A percentile compares a stretch with the other conserved stretches of the same genome.
Conservation (phyloP, 2,113 vertebrate species). For the Tretioscincus oriximinensis region DNA sequence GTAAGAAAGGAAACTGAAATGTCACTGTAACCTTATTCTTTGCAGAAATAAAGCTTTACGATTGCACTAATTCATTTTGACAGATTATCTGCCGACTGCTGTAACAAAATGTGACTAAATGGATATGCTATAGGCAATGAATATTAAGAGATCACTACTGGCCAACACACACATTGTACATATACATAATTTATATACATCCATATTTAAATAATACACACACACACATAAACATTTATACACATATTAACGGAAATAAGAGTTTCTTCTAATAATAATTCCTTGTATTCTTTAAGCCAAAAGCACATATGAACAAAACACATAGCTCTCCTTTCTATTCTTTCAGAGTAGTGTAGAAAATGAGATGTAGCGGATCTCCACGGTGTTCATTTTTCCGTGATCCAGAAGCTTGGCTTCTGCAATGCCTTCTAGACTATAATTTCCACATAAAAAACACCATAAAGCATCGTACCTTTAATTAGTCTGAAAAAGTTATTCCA, state of each 20-base stretch:
- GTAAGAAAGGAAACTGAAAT: slow-evolving; percentile 45
- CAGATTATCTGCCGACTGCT: slow-evolving; percentile 47
- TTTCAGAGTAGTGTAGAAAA: neutral
- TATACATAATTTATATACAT: too few species aligned
- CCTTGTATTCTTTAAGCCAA: neutral
- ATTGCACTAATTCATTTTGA: slow-evolving; percentile 54
- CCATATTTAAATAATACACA: too few species aligned
- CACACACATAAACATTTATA: too few species aligned
- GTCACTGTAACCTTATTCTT: slow-evolving; percentile 34
- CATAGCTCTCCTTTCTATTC: neutral
- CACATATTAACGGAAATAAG: slow-evolving; percentile 7
- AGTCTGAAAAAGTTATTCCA: too few species aligned
- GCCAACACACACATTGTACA: neutral
- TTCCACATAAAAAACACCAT: too few species aligned
- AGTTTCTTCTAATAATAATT: neutral
- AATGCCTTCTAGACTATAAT: neutral
- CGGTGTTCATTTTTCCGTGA: neutral
- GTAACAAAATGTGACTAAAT: slow-evolving; percentile 48
- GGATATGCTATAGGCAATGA: slow-evolving; percentile 44
- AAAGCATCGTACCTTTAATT: too few species aligned
- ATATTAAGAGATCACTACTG: neutral
- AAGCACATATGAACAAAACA: neutral
- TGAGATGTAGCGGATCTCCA: neutral
- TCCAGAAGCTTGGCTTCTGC: neutral
- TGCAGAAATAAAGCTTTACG: slow-evolving; percentile 41